Conservation (phyloP, 2,888 invertebrate genomes). For the Cheilosia soror region DNA sequence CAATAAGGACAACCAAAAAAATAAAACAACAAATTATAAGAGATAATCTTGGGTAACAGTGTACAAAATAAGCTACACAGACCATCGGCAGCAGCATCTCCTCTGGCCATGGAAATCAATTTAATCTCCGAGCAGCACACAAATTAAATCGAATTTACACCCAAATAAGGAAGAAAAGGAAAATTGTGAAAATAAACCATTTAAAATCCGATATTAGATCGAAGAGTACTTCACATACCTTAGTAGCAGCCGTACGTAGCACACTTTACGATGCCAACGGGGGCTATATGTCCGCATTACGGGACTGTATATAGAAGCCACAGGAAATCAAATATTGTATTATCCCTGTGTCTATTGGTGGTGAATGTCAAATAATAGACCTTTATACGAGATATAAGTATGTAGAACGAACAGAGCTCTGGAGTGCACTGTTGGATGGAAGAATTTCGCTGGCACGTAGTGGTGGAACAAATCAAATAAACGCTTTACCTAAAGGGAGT, state of each 20-base stretch:
- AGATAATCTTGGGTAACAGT: constrained; percentile 45
- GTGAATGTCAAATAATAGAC: constrained; percentile 68
- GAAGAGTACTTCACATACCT: constrained; percentile 42
- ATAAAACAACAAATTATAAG: constrained; percentile 41
- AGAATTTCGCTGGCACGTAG: constrained; percentile 36
- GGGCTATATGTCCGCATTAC: neutral
- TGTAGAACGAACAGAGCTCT: neutral
- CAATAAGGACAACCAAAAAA: constrained; percentile 36
- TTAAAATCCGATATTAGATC: constrained; percentile 37
- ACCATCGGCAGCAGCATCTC: neutral
- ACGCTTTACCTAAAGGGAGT: constrained; percentile 16
- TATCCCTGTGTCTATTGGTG: constrained; percentile 62
- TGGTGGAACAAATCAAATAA: constrained; percentile 32
- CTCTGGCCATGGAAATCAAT: constrained; percentile 34
- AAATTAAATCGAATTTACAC: constrained; percentile 65
- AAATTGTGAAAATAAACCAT: constrained; percentile 23
- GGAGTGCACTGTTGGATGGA: constrained; percentile 3
- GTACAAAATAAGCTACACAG: neutral
- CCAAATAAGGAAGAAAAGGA: constrained; percentile 13
- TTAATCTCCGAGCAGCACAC: constrained; percentile 51
- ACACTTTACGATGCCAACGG: constrained; percentile 23
- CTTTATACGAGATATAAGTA: constrained; percentile 13
- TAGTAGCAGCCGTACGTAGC: neutral
- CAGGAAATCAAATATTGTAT: constrained; percentile 71
- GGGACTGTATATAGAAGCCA: constrained; percentile 26